Conservation (phyloP, 2,797 vertebrate species). For the Oryzias sinensis region DNA sequence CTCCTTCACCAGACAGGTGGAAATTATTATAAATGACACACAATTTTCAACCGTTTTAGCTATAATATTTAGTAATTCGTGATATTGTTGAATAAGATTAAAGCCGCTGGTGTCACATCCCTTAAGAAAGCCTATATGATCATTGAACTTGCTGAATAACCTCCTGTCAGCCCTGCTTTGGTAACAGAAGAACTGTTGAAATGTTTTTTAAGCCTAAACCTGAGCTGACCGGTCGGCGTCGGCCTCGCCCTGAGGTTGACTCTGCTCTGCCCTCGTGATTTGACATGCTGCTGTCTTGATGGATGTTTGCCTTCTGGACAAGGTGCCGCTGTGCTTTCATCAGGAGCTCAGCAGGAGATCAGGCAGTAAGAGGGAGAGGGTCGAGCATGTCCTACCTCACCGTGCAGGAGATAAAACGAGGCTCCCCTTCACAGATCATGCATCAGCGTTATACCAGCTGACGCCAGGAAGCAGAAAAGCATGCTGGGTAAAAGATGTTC, state of each 20-base stretch:
- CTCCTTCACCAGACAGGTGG: too few relatives aligned
- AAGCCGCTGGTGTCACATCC: too few relatives aligned
- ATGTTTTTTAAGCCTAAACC: constrained; percentile 29
- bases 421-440: constrained; percentile 74
- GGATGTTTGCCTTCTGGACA: constrained; percentile 67
- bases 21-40: too few relatives aligned
- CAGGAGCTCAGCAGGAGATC: constrained; percentile 51
- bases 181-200: constrained; percentile 4
- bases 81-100: too few relatives aligned
- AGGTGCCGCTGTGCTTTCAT: constrained; percentile 74
- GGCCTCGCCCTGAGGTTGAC: constrained; percentile 40
- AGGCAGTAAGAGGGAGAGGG: constrained; percentile 32
- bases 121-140: too few relatives aligned
- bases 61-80: too few relatives aligned
- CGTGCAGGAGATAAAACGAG: constrained; percentile 69
- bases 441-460: constrained; percentile 75
- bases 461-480: constrained; percentile 63
- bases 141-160: not conserved
- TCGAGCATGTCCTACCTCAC: constrained; percentile 51
- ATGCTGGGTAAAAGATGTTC: constrained; percentile 67
- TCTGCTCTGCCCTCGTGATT: constrained; percentile 44
- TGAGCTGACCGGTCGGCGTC: constrained; percentile 30
- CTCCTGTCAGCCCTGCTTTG: not conserved
- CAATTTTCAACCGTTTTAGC: too few relatives aligned
- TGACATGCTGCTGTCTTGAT: constrained; percentile 62